A percentile compares a stretch with the other conserved stretches of the same genome.
Conservation (phyloP, 2,888 invertebrate genomes). For the Ceriagrion tenellum region DNA sequence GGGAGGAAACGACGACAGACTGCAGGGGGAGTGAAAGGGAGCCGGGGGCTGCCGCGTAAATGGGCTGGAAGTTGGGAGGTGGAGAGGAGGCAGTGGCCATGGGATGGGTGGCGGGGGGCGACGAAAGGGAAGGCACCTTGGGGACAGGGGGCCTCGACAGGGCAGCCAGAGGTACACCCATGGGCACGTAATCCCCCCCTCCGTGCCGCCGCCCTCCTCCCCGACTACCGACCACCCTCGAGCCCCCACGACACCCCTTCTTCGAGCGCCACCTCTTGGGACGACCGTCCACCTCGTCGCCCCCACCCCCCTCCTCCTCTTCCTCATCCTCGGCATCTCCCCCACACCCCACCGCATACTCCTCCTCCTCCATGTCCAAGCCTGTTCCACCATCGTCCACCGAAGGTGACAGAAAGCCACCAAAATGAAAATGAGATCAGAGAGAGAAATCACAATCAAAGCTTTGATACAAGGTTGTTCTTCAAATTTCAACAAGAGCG, state of each 20-base stretch:
- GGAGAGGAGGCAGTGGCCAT: background rate
- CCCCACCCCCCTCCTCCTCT: background rate
- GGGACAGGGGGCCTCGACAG: background rate
- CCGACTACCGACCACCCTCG: background rate
- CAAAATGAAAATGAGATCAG: background rate
- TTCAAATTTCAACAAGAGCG: too few relatives aligned
- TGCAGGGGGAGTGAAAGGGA: conserved; percentile 70
- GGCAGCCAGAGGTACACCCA: background rate
- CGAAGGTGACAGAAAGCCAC: background rate
- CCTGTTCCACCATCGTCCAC: too few relatives aligned
- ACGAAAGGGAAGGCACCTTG: background rate
- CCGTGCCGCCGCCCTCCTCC: background rate
- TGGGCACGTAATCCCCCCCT: conserved; percentile 33
- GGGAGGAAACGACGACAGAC: background rate
- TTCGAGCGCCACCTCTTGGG: background rate
- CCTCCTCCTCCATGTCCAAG: conserved; percentile 51
- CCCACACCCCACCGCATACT: background rate
- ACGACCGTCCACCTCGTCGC: background rate
- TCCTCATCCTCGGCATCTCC: background rate
- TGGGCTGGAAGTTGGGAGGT: background rate
- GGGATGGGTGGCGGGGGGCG: background rate
- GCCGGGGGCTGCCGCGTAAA: conserved; percentile 66
- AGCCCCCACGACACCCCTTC: background rate
- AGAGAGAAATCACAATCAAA: background rate
- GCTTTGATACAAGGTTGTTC: too few relatives aligned